Conservation (phyloP, 2,797 vertebrate genomes). For the Acanthiza pusilla region DNA sequence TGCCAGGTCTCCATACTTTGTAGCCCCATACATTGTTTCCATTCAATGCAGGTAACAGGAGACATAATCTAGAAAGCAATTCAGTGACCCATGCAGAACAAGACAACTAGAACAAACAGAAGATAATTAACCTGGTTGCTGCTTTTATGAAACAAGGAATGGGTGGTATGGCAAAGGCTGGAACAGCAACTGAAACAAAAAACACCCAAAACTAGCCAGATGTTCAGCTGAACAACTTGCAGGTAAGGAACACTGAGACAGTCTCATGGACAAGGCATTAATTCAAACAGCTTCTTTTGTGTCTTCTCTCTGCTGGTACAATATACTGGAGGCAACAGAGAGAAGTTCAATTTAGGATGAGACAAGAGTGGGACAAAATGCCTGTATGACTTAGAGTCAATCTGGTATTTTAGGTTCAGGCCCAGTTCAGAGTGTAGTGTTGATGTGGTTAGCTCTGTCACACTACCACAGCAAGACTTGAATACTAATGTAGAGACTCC, state of each 20-base stretch:
- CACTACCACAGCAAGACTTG: not conserved
- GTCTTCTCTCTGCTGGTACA: not conserved
- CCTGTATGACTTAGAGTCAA: not conserved
- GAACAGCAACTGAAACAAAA: not conserved
- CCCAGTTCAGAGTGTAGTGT: not conserved
- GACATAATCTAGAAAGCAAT: not conserved
- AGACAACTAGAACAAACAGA: not conserved
- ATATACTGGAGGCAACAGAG: not conserved
- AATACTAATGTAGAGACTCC: accelerated
- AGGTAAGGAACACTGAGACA: not conserved
- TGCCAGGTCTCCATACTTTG: not conserved
- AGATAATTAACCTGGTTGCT: not conserved
- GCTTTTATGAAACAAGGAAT: not conserved
- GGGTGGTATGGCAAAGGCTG: not conserved
- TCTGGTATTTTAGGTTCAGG: not conserved
- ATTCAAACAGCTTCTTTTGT: not conserved
- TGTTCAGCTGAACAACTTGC: not conserved
- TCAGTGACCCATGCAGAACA: not conserved
- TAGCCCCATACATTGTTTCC: not conserved
- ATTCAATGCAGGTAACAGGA: not conserved
- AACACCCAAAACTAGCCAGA: not conserved
- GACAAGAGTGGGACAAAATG: not conserved
- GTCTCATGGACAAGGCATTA: not conserved
- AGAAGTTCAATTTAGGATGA: not conserved
- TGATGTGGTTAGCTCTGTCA: not conserved